Percentiles rank a stretch among this genome's conserved stretches.
These are phyloP conservation scores for Alviniconcha strummeri DNA, from an alignment of 2,888 invertebrate species.

Conservation along the genomic window DNA sequence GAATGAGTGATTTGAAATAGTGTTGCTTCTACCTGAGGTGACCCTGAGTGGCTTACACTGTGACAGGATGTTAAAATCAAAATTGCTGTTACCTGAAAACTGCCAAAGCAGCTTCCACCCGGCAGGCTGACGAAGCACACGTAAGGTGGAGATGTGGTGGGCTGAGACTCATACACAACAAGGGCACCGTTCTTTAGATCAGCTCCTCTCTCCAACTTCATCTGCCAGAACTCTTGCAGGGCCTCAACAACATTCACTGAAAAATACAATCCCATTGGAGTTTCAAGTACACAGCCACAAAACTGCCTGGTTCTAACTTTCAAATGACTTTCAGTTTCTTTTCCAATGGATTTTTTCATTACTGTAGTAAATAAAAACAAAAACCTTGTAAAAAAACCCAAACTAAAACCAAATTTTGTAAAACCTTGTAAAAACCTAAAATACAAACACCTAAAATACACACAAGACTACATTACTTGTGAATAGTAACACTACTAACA, in stretches of 20 bases:
- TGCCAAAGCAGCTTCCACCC: conserved; percentile 96
- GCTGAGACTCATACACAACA: conserved; percentile 95
- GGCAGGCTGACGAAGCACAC: conserved; percentile 94
- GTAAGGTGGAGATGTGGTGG: conserved; percentile 91
- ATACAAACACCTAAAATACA: too few relatives aligned
- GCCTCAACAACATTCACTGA: conserved; percentile 97
- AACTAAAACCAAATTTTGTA: too few relatives aligned
- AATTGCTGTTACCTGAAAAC: conserved; percentile 84
- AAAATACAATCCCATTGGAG: conserved; percentile 35
- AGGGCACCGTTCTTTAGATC: conserved; percentile 90
- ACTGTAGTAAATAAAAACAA: too few relatives aligned
- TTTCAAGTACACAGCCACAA: not conserved
- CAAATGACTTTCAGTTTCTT: not conserved
- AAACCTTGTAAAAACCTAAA: too few relatives aligned
- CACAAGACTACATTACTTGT: too few relatives aligned
- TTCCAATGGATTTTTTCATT: too few relatives aligned
- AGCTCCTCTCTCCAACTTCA: conserved; percentile 92
- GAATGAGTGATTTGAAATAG: too few relatives aligned
- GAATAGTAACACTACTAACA: too few relatives aligned
- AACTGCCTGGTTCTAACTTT: not conserved
- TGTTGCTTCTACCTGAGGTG: too few relatives aligned
- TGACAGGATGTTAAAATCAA: too few relatives aligned
- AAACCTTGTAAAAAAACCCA: too few relatives aligned
- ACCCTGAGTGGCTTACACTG: too few relatives aligned
- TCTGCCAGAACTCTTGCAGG: conserved; percentile 97